These are phyloP conservation scores for Lasioglossum pauxillum DNA, from an alignment of 2,888 invertebrate genomes.

Conservation along the genomic window DNA sequence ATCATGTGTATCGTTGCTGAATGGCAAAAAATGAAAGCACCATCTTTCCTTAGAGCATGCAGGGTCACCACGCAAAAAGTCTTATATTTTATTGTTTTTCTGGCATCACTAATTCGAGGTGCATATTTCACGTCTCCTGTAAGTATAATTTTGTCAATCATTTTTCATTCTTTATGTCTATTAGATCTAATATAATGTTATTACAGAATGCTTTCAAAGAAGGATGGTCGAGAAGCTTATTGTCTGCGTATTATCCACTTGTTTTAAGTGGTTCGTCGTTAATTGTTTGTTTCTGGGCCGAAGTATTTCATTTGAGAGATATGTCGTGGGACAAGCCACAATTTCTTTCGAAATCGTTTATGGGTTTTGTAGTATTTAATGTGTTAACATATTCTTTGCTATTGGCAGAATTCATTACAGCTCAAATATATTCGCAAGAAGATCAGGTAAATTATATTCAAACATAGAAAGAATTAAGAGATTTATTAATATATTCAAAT, in stretches of 20 bases:
- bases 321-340: slow-evolving; percentile 95
- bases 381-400: slow-evolving; percentile 94
- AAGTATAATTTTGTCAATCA: slow-evolving; percentile 82
- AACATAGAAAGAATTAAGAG: not conserved
- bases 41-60: slow-evolving; percentile 92
- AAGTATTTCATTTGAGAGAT: slow-evolving; percentile 95
- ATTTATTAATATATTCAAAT: slow-evolving; percentile 17
- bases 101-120: slow-evolving; percentile 93
- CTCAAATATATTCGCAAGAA: slow-evolving; percentile 83
- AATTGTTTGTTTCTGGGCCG: slow-evolving; percentile 97
- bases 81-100: slow-evolving; percentile 93
- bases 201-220: slow-evolving; percentile 91
- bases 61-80: slow-evolving; percentile 95
- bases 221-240: slow-evolving; percentile 93
- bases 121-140: slow-evolving; percentile 96
- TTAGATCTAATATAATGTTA: slow-evolving; percentile 69
- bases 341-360: slow-evolving; percentile 95
- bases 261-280: slow-evolving; percentile 95
- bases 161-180: not conserved
- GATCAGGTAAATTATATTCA: slow-evolving; percentile 74
- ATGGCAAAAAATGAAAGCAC: slow-evolving; percentile 93
- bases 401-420: slow-evolving; percentile 89
- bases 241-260: slow-evolving; percentile 96
- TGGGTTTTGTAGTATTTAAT: slow-evolving; percentile 95
- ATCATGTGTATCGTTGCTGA: slow-evolving; percentile 93